phyloP scores from a whole-genome alignment of 2,888 invertebrate genomes.

The Omphaloscelis lunosa region DNA sequence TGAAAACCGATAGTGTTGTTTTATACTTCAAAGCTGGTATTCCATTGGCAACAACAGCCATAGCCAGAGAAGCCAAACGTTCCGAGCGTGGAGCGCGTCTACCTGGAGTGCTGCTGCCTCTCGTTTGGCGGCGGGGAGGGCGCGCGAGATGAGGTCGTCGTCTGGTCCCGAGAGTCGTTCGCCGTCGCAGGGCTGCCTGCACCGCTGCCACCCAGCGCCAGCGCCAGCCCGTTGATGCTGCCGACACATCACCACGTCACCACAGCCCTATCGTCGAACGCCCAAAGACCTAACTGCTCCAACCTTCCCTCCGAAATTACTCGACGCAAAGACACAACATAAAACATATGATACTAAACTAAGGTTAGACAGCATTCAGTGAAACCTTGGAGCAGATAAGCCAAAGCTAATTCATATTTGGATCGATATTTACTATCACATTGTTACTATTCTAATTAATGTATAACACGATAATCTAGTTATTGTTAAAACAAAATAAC shows the following conservation, averaged over 20 bases:
- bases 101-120: conserved; percentile 89
- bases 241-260: conserved; percentile 90
- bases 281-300: conserved; percentile 85
- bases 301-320: conserved; percentile 65
- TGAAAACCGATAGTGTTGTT: neutral
- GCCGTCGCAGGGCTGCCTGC: conserved; percentile 83
- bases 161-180: conserved; percentile 81
- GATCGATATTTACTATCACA: conserved; percentile 72
- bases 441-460: conserved; percentile 71
- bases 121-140: conserved; percentile 87
- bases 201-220: conserved; percentile 89
- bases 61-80: conserved; percentile 85
- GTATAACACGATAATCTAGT: conserved; percentile 71
- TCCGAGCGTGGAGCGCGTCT: conserved; percentile 87
- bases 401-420: conserved; percentile 77
- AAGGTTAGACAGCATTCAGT: conserved; percentile 63
- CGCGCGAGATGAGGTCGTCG: conserved; percentile 86
- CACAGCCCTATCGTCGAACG: conserved; percentile 85
- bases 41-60: conserved; percentile 75
- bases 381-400: conserved; percentile 86
- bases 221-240: conserved; percentile 91
- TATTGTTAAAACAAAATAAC: conserved; percentile 70
- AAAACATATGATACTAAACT: conserved; percentile 61
- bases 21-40: conserved; percentile 71
- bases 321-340: conserved; percentile 60